Evolutionary conservation across 2,888 invertebrate genomes (phyloP).

Genomic region (Dolomedes plantarius): DNA sequence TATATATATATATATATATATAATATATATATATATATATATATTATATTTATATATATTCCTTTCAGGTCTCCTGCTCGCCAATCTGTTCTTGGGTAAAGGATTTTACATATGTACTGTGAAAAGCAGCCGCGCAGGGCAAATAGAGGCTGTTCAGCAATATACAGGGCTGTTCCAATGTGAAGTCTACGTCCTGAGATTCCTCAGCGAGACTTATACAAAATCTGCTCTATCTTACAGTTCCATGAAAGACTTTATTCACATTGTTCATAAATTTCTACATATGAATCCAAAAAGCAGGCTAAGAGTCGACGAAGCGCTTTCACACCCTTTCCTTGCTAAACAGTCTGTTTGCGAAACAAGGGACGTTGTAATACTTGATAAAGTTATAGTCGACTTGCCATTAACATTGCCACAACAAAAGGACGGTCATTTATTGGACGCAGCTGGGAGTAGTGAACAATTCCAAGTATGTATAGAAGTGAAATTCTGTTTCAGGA

Average conservation of each 20-base stretch:
- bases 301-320: neutral
- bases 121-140: constrained; percentile 20
- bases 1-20: no score
- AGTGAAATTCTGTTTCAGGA: no score
- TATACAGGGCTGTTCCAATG: constrained; percentile 23
- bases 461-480: neutral
- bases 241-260: constrained; percentile 15
- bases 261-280: constrained; percentile 18
- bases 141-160: constrained; percentile 18
- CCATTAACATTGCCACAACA: no score
- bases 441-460: neutral
- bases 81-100: constrained; percentile 44
- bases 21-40: no score
- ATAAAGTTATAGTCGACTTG: no score
- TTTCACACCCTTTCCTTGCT: neutral
- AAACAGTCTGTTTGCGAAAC: no score
- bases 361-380: no score
- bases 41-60: no score
- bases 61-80: constrained; percentile 31
- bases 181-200: constrained; percentile 17
- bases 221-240: neutral
- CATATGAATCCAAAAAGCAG: constrained; percentile 21
- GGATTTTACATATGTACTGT: constrained; percentile 40
- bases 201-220: constrained; percentile 27
- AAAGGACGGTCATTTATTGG: no score